Evolutionary conservation across 2,888 invertebrate species (phyloP), one percentile per base, ranked within the genome.

Genomic region (Protophormia terraenovae): DNA sequence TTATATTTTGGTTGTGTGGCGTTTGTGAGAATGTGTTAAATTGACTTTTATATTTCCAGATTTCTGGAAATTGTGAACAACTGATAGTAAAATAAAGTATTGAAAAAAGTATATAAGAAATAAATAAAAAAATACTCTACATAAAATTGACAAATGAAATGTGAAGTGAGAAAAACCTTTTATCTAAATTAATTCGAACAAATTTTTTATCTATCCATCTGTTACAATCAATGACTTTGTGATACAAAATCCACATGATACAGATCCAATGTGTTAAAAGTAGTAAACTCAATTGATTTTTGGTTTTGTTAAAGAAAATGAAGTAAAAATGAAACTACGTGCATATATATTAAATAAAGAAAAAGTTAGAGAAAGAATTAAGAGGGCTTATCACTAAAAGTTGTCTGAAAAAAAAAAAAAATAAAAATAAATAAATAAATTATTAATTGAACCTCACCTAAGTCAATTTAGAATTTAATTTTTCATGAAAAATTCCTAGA

Each of bases 101-200:
- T n/a, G n/a, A 14, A 38, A 12, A 38, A 38, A 38, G 38, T 3
- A 8, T 32, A 32, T n/a, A n/a, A n/a, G n/a, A n/a, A n/a, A n/a
- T n/a, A n/a, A n/a, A n/a, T n/a, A n/a, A n/a, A 6, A 32, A 32
- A 14, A 41, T 0, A 3, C 3, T 12, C 14, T 4, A 14, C 41
- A 10, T 41, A 41, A 12, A 41, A 41, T 14, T 41, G 12, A 29
- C 29, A 62, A 53, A 53, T 58, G 22, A 16, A 83, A 55, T 24
- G 58, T 32, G 16, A 69, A 67, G 53, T 78, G 62, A 24, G 55
- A 50, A 73, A 75, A 83, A 79, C 78, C 83, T 83, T 79, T 83
- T 83, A 79, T 75, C 78, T 62, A 75, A 83, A 83, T 79, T 79
- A 83, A 83, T 71, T 76, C 32, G 47, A 45, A 72, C 62, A 29